A percentile compares a stretch with the other conserved stretches of the same genome.
Evolutionary conservation across 2,797 vertebrate species (phyloP).

Genomic region (Salmo trutta): DNA sequence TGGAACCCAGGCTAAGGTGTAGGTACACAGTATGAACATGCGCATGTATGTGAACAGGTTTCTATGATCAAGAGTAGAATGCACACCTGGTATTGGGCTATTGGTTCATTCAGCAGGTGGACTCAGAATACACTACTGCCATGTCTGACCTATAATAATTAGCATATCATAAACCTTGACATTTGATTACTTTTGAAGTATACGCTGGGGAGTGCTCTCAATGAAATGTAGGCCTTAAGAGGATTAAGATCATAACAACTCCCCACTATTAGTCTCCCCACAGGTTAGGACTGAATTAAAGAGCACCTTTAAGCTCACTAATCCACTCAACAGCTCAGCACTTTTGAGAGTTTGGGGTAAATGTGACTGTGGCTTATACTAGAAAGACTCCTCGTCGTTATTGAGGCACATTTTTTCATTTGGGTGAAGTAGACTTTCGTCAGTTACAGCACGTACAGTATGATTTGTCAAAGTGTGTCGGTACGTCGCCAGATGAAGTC

Average conservation of each 20-base stretch:
- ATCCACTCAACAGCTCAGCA: not conserved
- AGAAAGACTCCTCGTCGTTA: not conserved
- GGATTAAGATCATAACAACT: not conserved
- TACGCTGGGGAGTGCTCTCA: not conserved
- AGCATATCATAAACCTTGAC: constrained; percentile 6
- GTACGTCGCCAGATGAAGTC: too few relatives aligned
- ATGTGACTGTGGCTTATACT: not conserved
- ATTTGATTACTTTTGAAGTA: constrained; percentile 10
- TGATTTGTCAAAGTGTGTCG: too few relatives aligned
- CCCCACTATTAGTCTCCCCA: not conserved
- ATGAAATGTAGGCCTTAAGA: not conserved
- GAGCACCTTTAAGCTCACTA: not conserved
- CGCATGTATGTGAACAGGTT: too few relatives aligned
- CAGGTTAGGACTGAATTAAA: not conserved
- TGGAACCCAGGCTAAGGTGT: not conserved
- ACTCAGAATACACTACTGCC: not conserved
- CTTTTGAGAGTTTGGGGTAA: constrained; percentile 1
- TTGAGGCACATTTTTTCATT: too few relatives aligned
- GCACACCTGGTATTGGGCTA: not conserved
- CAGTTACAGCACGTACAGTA: too few relatives aligned
- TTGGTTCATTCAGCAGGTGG: not conserved
- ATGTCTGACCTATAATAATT: not conserved
- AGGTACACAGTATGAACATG: not conserved
- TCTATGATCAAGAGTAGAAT: not conserved
- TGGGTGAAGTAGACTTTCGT: too few relatives aligned